Conservation (phyloP, 2,888 invertebrate genomes). For the Diloba caeruleocephala region DNA sequence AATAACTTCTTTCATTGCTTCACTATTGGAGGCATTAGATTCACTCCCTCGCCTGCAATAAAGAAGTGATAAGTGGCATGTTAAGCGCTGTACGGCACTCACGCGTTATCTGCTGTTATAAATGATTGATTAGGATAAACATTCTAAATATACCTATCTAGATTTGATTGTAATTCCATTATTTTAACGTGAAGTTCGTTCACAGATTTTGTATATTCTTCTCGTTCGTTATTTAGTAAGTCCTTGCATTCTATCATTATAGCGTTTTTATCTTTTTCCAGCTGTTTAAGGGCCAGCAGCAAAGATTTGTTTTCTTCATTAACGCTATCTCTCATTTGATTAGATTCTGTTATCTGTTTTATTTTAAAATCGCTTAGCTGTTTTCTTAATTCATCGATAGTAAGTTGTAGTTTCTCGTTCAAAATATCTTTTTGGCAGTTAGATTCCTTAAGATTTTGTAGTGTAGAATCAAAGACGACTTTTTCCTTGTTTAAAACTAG, state of each 20-base stretch:
- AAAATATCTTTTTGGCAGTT: conserved; percentile 70
- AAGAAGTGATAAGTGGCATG: conserved; percentile 53
- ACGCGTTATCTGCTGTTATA: conserved; percentile 61
- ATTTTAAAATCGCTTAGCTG: conserved; percentile 63
- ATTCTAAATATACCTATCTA: conserved; percentile 68
- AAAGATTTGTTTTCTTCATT: conserved; percentile 82
- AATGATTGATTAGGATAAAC: conserved; percentile 65
- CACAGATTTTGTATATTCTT: conserved; percentile 75
- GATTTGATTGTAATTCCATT: conserved; percentile 70
- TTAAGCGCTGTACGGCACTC: conserved; percentile 49
- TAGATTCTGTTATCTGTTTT: conserved; percentile 58
- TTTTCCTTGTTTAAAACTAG: conserved; percentile 75
- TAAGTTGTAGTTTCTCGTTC: conserved; percentile 62
- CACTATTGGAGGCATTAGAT: conserved; percentile 60
- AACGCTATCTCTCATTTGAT: conserved; percentile 64
- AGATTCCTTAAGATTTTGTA: conserved; percentile 68
- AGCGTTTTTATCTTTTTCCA: conserved; percentile 80
- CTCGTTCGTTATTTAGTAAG: conserved; percentile 84
- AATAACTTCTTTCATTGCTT: conserved; percentile 68
- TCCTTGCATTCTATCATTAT: conserved; percentile 85
- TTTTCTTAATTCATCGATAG: conserved; percentile 64
- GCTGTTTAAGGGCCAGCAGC: conserved; percentile 72
- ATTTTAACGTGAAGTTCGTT: conserved; percentile 74
- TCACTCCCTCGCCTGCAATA: conserved; percentile 74
- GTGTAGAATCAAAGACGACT: conserved; percentile 66